Base-by-base conservation (phyloP, 2,888 invertebrate species). In the Melitaea athalia region DNA sequence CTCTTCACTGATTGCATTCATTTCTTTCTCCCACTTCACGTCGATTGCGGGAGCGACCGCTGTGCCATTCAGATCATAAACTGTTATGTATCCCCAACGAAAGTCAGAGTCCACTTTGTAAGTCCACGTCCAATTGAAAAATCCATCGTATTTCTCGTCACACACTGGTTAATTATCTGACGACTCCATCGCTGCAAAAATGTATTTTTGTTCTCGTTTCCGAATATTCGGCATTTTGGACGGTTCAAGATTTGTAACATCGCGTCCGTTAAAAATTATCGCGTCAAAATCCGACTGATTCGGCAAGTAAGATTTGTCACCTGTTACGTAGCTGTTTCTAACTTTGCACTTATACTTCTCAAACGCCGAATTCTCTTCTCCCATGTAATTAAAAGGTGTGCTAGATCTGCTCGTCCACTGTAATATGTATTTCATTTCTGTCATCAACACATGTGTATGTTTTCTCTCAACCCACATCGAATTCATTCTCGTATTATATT, bases 141-240 rank as follows among this genome's bases (percentile, higher is more conserved):
- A 45, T 11, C 45, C 45, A 53, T 81, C 76, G 3, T 81, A 84
- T 7, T 49, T 65, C 5, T 74, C 53, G 10, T 75, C 70, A 38
- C 83, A 83, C 0, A 80, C 60, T 0, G 84, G 82, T 69, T 86
- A 87, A 60, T 84, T 75, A 4, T 79, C 76, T 7, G 45, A 8
- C 11, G 45, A 45, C 11, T 45, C 89, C 68, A 84, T 85, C 14
- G 78, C 80, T 7, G 80, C 84, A 63, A 85, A 88, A 3, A 83
- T 83, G 68, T 81, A 89, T 57, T 88, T 89, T 69, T 89, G 89
- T 17, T 78, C 77, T 0, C 74, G 66, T 0, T 79, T 78, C 59
- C 87, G 78, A 7, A 59, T 67, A 5, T 50, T 17, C 1, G 75
- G 74, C 69, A 77, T 65, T 43, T 74, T 70, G 24, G 67, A 69